Percentiles rank a stretch among this genome's conserved stretches.
These are phyloP conservation scores for Smutsia temminckii DNA, from an alignment of 2,797 vertebrate genomes.

Conservation along the genomic window DNA sequence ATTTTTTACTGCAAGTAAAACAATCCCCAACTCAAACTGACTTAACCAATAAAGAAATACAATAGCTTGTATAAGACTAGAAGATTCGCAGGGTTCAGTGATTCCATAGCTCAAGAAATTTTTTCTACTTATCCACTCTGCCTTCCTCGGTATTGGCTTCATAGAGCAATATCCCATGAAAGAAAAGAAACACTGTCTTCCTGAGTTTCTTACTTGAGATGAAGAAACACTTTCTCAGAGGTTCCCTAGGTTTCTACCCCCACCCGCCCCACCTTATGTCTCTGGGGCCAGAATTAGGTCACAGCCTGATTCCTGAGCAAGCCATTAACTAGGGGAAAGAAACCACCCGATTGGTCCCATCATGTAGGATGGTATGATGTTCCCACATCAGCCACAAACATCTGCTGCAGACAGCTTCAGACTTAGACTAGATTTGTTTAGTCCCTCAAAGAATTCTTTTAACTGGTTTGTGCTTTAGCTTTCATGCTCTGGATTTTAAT, in stretches of 20 bases:
- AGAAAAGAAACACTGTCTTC: neutral
- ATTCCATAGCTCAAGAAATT: neutral
- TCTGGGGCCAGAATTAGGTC: neutral
- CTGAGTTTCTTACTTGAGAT: neutral
- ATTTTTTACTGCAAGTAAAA: slow-evolving; percentile 13
- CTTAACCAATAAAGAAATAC: neutral
- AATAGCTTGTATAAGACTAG: neutral
- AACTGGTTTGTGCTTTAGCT: neutral
- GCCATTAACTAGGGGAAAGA: neutral
- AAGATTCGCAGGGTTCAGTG: neutral
- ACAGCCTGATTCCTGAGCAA: neutral
- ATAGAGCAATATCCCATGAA: neutral
- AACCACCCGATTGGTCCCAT: neutral
- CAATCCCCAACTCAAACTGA: slow-evolving; percentile 11
- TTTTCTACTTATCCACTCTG: neutral
- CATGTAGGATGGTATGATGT: neutral
- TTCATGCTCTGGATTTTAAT: neutral
- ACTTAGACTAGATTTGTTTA: neutral
- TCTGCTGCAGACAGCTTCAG: neutral
- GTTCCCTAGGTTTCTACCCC: neutral
- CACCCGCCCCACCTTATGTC: neutral
- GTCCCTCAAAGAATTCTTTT: neutral
- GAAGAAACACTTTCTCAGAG: neutral
- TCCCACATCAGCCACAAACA: neutral
- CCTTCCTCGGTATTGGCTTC: neutral